Evolutionary conservation across 2,888 invertebrate species (phyloP).

Genomic region (Oxycera nigricornis): DNA sequence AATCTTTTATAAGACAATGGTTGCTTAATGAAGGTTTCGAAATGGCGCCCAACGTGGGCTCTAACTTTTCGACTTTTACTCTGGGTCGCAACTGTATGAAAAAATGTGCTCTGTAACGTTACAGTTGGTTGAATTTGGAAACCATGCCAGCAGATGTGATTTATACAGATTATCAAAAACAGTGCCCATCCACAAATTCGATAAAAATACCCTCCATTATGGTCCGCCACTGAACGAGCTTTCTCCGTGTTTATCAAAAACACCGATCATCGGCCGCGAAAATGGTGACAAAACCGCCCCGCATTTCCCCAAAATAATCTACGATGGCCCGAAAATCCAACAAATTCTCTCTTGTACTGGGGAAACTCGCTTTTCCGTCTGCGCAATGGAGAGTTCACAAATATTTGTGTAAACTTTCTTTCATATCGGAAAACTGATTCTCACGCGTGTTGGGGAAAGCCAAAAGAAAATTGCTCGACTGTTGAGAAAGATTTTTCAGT

Average conservation of each 20-base stretch:
- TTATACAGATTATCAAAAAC: too few species aligned
- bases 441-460: slow-evolving; percentile 22
- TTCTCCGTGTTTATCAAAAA: neutral
- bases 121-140: too few species aligned
- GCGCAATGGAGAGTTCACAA: slow-evolving; percentile 22
- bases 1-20: too few species aligned
- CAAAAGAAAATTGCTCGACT: slow-evolving; percentile 28
- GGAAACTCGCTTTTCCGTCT: neutral
- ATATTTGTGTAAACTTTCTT: slow-evolving; percentile 10
- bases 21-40: too few species aligned
- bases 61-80: too few species aligned
- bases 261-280: neutral
- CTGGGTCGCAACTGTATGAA: too few species aligned
- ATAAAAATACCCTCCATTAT: too few species aligned
- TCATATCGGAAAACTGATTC: neutral
- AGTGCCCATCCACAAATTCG: too few species aligned
- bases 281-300: neutral
- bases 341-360: neutral
- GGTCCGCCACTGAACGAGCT: neutral
- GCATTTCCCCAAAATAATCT: neutral
- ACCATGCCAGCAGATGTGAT: too few species aligned
- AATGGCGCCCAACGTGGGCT: too few species aligned
- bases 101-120: too few species aligned
- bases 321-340: neutral
- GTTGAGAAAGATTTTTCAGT: slow-evolving; percentile 50